These are phyloP conservation scores for Tragelaphus scriptus DNA, from an alignment of 2,113 vertebrate species.

Conservation along the genomic window DNA sequence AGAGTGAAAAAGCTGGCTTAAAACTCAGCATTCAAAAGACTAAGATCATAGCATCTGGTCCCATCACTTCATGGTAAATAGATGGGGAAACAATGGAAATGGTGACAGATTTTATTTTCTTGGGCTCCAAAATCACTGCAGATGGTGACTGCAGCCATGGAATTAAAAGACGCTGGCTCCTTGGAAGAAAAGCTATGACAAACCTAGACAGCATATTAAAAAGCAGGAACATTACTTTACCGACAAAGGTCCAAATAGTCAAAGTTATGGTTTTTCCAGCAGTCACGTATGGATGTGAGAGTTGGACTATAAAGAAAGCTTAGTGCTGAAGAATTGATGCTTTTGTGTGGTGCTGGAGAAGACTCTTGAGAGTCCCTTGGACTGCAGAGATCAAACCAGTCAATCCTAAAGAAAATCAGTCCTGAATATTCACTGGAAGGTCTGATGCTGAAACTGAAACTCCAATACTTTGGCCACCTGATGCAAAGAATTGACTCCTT, in stretches of 20 bases:
- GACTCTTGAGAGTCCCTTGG: background rate
- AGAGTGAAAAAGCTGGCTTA: no score
- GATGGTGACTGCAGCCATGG: no score
- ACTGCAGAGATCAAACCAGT: background rate
- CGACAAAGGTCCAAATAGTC: background rate
- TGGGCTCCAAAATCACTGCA: no score
- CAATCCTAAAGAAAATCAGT: background rate
- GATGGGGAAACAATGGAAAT: no score
- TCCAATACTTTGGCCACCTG: background rate
- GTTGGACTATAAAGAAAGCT: background rate
- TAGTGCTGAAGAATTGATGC: background rate
- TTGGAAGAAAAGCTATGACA: background rate
- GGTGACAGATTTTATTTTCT: no score
- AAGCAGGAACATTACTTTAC: background rate
- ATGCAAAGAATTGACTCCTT: background rate
- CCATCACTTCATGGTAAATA: no score
- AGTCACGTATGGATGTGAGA: background rate
- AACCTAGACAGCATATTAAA: background rate
- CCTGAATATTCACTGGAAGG: background rate
- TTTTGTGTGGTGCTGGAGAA: background rate
- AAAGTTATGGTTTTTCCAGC: background rate
- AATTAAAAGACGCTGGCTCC: background rate
- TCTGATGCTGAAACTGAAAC: background rate
- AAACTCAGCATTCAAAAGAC: no score
- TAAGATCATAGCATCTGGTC: no score